Percentiles rank a stretch among this genome's conserved stretches.
phyloP scores from a whole-genome alignment of 2,797 vertebrate genomes.

The Crax fasciolata region DNA sequence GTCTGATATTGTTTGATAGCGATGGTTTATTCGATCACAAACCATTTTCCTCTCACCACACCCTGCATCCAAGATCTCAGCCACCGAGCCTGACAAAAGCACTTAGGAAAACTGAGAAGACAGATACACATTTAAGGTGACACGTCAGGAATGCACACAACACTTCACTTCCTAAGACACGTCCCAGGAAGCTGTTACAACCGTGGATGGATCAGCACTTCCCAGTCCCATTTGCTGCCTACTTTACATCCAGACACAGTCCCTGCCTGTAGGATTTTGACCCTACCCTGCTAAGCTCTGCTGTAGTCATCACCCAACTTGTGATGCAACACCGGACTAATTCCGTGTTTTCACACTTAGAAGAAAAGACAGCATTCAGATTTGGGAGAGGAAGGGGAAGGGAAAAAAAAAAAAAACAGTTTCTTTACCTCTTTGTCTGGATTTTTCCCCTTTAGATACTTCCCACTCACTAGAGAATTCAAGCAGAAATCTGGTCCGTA shows the following conservation, averaged over 20 bases:
- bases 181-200: neutral
- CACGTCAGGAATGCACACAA: neutral
- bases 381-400: neutral
- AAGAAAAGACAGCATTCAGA: constrained; percentile 10
- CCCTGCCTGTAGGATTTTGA: neutral
- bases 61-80: neutral
- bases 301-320: neutral
- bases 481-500: constrained; percentile 5
- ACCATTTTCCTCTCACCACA: too few species aligned
- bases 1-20: too few species aligned
- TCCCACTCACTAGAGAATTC: constrained; percentile 41
- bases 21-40: too few species aligned
- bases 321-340: neutral
- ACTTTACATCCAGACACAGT: neutral
- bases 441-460: neutral
- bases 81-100: neutral
- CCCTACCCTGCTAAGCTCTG: neutral
- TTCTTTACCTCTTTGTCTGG: neutral
- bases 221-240: neutral
- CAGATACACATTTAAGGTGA: neutral
- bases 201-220: neutral
- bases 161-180: neutral
- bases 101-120: neutral
- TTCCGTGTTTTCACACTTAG: neutral
- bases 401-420: neutral